Evolutionary conservation across 1,140 invertebrate species (phyloP), one percentile per base, ranked within the genome.

Genomic region (Epicauta chinensis): DNA sequence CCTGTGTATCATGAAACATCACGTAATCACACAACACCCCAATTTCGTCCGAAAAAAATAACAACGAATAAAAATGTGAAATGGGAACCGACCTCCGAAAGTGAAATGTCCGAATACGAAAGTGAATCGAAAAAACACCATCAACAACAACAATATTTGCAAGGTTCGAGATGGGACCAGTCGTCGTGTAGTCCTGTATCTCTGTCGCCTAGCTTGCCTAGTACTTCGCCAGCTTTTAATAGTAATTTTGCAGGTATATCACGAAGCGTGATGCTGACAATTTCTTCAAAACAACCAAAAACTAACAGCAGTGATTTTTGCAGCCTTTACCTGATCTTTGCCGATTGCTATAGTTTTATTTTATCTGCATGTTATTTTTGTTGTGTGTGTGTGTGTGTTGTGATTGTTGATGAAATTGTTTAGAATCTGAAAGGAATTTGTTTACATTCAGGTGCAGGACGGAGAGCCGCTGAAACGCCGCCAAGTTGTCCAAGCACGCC

Each of bases 81-180:
- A 59, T 81, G 80, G 79, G 81, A 82, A 57, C 78, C 78, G 7
- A 79, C 75, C 11, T 81, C 80, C 1, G 81, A 81, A 54, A 81
- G 79, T 58, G 79, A 82, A 62, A 74, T 77, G 68, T 80, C 78
- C 2, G 75, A 79, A 58, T 67, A 72, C 6, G 79, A 81, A 57
- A 71, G 74, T 42, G 66, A 70, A 5, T 63, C 54, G 42, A 58
- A 58, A 34, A 75, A 72, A 59, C 77, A 73, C 44, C n/a, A n/a
- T n/a, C n/a, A 67, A 71, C 40, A 71, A 68, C 46, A 63, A 23
- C 23, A 23, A 23, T 23, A 23, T 23, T 23, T 73, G 31, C 72
- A 76, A 11, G 67, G 10, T 64, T 66, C 58, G 39, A 70, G 71
- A 63, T 79, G 77, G 77, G 76, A 79, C 53, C 75, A 71, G 41